Evolutionary conservation across 1,140 invertebrate genomes (phyloP), one percentile per base, ranked within the genome.

Genomic region (Meloidogyne floridensis): DNA sequence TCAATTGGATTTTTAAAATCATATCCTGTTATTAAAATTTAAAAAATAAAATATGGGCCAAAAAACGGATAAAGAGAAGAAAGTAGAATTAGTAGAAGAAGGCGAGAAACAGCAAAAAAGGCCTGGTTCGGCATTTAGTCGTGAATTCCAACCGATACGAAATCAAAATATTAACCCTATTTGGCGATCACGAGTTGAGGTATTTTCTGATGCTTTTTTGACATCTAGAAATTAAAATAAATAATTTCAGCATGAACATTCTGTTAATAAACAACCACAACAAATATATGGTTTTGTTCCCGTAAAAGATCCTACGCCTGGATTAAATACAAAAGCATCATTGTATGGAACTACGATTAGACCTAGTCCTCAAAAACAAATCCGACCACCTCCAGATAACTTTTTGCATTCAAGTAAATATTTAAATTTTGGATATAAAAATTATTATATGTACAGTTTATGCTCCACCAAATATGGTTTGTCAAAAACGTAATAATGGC

Each of bases 281-380:
- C 81, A 74, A 47, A 84, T 83, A 9, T 84, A 77, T 59, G 83
- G 83, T 0, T 84, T 84, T 73, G 84, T 84, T 18, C 83, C 84
- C 10, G 86, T 84, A 51, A 84, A 79, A 9, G 65, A 20, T 42
- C 43, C 51, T 5, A n/a, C 73, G 8, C 18, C 42, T 75, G 73
- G 47, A n/a, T 43, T 54, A 42, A 75, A 43, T 18, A 15, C 32
- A 6, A 77, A 77, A 15, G 8, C 42, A 32, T 72, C 77, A 51
- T 47, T 72, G 9, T 79, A 79, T 72, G 43, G 77, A 18, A 71
- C 77, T 15, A 11, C 77, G 4, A 15, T 79, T 20, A n/a, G 42
- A 32, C 77, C 77, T 13, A 65, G 20, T 56, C 56, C 51, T 69
- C 32, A 65, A 65, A 56, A 84, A 72, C 43, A 75, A 32, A 54